Evolutionary conservation across 2,113 vertebrate genomes (phyloP).

Genomic region (Oncorhynchus kisutch): DNA sequence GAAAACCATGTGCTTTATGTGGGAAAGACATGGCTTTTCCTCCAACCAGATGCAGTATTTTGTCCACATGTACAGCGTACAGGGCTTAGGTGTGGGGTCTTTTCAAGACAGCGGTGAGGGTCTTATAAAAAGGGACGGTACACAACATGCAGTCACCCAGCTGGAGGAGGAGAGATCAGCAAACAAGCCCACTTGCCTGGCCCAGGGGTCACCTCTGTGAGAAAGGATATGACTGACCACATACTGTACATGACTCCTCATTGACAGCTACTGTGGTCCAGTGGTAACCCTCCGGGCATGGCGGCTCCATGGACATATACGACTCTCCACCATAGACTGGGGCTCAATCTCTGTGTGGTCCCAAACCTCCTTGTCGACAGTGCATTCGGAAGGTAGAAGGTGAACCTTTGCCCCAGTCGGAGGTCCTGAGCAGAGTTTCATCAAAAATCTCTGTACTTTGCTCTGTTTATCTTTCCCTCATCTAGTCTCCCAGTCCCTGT

Average conservation of each 20-base stretch:
- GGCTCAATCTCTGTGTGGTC: not conserved
- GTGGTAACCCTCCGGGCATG: too few relatives aligned
- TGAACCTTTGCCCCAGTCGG: too few relatives aligned
- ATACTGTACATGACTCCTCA: not conserved
- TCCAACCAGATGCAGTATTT: too few relatives aligned
- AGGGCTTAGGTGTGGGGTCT: conserved; percentile 36
- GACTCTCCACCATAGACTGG: too few relatives aligned
- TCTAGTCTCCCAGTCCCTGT: too few relatives aligned
- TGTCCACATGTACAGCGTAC: not conserved
- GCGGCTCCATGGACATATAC: too few relatives aligned
- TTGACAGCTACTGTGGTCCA: not conserved
- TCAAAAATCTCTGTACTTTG: too few relatives aligned
- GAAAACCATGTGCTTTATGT: not conserved
- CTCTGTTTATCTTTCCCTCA: too few relatives aligned
- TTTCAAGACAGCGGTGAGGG: not conserved
- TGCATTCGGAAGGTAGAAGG: too few relatives aligned
- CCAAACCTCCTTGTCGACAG: not conserved
- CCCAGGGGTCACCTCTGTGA: conserved; percentile 14
- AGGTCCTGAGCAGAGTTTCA: too few relatives aligned
- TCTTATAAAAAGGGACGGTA: conserved; percentile 35
- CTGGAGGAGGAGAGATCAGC: conserved; percentile 20
- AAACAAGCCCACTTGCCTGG: conserved; percentile 52
- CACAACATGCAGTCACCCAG: conserved; percentile 43
- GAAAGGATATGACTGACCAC: not conserved
- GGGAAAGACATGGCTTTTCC: too few relatives aligned